phyloP scores from a whole-genome alignment of 2,888 invertebrate species.

The Platycheirus rosarum region DNA sequence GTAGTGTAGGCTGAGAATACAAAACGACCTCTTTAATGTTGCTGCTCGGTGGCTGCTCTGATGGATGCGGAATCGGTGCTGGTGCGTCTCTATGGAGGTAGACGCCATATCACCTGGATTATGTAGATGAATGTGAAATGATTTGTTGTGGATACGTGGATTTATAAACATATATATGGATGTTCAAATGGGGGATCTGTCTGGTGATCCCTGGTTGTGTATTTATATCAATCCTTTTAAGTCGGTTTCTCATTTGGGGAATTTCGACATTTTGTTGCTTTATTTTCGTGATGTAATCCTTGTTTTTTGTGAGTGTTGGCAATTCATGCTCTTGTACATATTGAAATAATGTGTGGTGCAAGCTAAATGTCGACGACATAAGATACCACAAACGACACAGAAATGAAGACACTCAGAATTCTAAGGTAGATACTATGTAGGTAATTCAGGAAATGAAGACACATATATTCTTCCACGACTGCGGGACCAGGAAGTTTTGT shows the following conservation, averaged over 20 bases:
- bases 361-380: slow-evolving; percentile 24
- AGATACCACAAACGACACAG: slow-evolving; percentile 22
- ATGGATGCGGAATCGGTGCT: not conserved
- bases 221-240: slow-evolving; percentile 21
- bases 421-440: not conserved
- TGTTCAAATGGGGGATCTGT: slow-evolving; percentile 12
- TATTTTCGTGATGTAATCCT: slow-evolving; percentile 27
- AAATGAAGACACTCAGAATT: not conserved
- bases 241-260: slow-evolving; percentile 48
- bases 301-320: slow-evolving; percentile 20
- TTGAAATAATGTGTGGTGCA: slow-evolving; percentile 17
- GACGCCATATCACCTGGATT: slow-evolving; percentile 63
- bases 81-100: slow-evolving; percentile 30
- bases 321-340: slow-evolving; percentile 25
- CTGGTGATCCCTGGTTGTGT: not conserved
- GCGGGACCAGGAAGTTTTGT: too few relatives aligned
- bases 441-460: not conserved
- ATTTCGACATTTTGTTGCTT: slow-evolving; percentile 35
- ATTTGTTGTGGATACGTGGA: slow-evolving; percentile 51
- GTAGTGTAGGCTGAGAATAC: slow-evolving; percentile 35
- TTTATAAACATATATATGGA: not conserved
- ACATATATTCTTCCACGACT: not conserved
- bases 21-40: slow-evolving; percentile 46
- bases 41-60: not conserved
- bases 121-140: slow-evolving; percentile 64